A percentile compares a stretch with the other conserved stretches of the same genome.
Evolutionary conservation across 2,888 invertebrate genomes (phyloP).

Genomic region (Amiota communis): DNA sequence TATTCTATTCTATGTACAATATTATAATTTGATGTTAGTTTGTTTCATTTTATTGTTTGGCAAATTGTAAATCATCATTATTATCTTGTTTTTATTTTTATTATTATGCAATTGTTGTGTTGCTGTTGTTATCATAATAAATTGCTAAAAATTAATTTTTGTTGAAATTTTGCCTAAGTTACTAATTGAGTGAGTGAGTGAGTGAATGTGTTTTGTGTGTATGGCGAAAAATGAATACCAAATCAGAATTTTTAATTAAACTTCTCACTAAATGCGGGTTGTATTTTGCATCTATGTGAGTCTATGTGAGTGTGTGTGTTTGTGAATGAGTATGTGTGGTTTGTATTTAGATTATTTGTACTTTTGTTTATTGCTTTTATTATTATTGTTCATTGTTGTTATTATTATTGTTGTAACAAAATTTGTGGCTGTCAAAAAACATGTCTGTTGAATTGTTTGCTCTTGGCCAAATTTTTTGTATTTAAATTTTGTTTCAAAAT

Average conservation of each 20-base stretch:
- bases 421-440: background rate
- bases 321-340: background rate
- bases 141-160: slow-evolving; percentile 36
- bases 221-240: background rate
- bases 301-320: background rate
- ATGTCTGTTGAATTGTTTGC: background rate
- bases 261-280: too few relatives aligned
- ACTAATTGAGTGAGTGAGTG: background rate
- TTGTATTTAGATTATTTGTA: too few relatives aligned
- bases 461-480: background rate
- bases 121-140: slow-evolving; percentile 20
- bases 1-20: too few relatives aligned
- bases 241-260: background rate
- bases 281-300: background rate
- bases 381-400: background rate
- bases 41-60: too few relatives aligned
- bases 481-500: too few relatives aligned
- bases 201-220: background rate
- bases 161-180: slow-evolving; percentile 7
- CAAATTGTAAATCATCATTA: too few relatives aligned
- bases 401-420: background rate
- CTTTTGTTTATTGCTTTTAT: background rate
- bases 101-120: slow-evolving; percentile 25
- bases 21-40: too few relatives aligned
- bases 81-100: slow-evolving; percentile 22